Conservation (phyloP, 2,113 vertebrate genomes). For the Podiceps cristatus region DNA sequence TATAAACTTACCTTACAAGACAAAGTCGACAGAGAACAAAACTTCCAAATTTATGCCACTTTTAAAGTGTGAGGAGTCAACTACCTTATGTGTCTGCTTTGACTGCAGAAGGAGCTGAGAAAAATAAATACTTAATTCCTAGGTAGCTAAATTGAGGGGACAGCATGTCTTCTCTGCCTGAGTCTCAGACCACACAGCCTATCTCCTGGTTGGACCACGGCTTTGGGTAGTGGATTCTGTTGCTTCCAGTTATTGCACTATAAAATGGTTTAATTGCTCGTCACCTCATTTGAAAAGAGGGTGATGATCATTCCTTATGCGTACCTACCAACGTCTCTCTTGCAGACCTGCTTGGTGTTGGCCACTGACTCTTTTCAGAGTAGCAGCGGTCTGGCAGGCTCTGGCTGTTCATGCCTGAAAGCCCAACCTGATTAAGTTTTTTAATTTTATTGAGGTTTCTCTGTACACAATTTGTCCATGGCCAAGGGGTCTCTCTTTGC, state of each 20-base stretch:
- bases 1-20: background rate
- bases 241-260: background rate
- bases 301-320: background rate
- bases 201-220: background rate
- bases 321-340: background rate
- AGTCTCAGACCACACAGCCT: background rate
- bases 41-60: background rate
- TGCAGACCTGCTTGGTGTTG: background rate
- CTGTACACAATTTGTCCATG: fast-evolving
- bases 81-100: background rate
- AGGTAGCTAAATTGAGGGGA: background rate
- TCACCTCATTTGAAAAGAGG: background rate
- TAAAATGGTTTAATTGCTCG: background rate
- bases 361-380: background rate
- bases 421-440: background rate
- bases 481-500: background rate
- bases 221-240: background rate
- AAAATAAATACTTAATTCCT: background rate
- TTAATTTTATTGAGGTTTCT: background rate
- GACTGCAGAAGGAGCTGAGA: background rate
- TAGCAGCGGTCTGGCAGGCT: background rate
- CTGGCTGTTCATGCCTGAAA: background rate
- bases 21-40: background rate
- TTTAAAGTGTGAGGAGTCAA: background rate
- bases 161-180: background rate